Evolutionary conservation across 2,113 vertebrate species (phyloP).

Genomic region (Telmatochromis sp.): DNA sequence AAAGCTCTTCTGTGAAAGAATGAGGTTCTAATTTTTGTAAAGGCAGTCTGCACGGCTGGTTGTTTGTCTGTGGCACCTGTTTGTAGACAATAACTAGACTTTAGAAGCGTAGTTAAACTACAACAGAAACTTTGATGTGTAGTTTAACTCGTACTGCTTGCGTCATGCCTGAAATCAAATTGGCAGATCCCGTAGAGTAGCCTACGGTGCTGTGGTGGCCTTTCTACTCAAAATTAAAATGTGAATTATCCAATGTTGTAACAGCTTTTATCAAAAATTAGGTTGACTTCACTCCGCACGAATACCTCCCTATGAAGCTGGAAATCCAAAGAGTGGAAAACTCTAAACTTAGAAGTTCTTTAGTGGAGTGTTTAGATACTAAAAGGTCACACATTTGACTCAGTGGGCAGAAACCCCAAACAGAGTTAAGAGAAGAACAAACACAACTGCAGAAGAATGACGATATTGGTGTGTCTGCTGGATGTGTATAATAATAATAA

Average conservation of each 20-base stretch:
- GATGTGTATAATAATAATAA: not conserved
- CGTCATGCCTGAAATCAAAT: not conserved
- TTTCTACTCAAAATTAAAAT: not conserved
- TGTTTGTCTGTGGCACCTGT: not conserved
- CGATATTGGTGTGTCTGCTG: not conserved
- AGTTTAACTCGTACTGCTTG: not conserved
- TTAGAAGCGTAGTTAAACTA: not conserved
- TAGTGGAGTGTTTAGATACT: not conserved
- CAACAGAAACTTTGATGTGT: not conserved
- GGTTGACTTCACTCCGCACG: rapidly evolving
- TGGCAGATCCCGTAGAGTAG: rapidly evolving
- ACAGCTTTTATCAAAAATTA: not conserved
- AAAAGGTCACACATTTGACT: not conserved
- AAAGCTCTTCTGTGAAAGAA: not conserved
- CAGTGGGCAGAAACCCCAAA: not conserved
- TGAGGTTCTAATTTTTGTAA: not conserved
- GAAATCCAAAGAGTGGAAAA: not conserved
- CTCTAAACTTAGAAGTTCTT: not conserved
- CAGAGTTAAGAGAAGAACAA: not conserved
- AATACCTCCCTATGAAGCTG: not conserved
- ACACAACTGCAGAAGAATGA: not conserved
- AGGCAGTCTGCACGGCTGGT: not conserved
- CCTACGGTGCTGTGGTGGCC: rapidly evolving
- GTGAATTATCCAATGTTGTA: not conserved
- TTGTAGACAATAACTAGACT: not conserved